Base-by-base conservation (phyloP, 1,140 invertebrate species). In the Hyles euphorbiae region DNA sequence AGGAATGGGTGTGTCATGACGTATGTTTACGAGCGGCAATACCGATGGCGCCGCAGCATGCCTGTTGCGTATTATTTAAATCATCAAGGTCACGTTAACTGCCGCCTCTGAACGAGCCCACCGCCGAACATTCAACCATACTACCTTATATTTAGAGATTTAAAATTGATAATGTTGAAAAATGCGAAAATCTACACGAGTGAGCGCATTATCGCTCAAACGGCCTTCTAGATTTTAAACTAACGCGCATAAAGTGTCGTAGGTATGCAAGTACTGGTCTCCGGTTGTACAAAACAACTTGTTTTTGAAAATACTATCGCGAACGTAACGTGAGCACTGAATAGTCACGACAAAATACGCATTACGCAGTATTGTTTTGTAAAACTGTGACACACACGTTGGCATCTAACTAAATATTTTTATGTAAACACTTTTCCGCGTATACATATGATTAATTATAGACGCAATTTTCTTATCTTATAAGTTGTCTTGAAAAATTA, bases 1-100 rank as follows among this genome's bases (percentile, higher is more conserved):
- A 83, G 60, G 56, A 74, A 84, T 82, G 83, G 84, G 84, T 87
- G 84, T 87, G 84, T 85, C 82, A 53, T 86, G 82, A 87, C 82
- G 84, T 81, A 67, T 76, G 70, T 83, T 81, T 80, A 78, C 75
- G 63, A 76, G 61, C 34, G 57, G 52, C 55, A 53, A 64, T n/a
- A 48, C 49, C 54, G 69, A 70, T 74, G 67, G 68, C 67, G 67
- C 34, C 60, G 64, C 54, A 67, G 66, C 53, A 64, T 61, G 66
- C 70, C 62, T 76, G 74, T 72, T 84, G 81, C 81, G 80, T 82
- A 78, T 82, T 83, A 85, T 87, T 87, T 69, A 76, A 78, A 74
- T 60, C 61, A 70, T 34, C 82, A 87, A 87, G 82, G 83, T 68
- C 76, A 76, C 52, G n/a, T 66, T 68, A 72, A 69, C 74, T 64